Evolutionary conservation across 2,888 invertebrate species (phyloP).

Genomic region (Odontothrips loti): DNA sequence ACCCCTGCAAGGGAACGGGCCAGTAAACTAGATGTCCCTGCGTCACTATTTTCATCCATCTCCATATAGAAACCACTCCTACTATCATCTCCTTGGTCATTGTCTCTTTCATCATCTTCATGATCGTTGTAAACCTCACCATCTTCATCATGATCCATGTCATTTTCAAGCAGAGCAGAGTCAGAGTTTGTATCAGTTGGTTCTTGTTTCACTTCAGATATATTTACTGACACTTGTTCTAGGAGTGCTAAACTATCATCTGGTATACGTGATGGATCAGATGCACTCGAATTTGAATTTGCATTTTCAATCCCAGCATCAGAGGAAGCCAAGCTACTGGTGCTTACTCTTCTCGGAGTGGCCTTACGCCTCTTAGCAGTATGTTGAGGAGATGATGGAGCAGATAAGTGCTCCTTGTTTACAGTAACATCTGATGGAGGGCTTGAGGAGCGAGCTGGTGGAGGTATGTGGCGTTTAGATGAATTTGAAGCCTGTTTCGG

Average conservation of each 20-base stretch:
- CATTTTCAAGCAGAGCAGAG: not conserved
- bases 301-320: slow-evolving; percentile 15
- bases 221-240: slow-evolving; percentile 13
- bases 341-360: not conserved
- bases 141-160: slow-evolving; percentile 9
- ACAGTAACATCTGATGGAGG: not conserved
- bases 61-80: not conserved
- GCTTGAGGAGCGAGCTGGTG: not conserved
- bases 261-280: not conserved
- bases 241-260: slow-evolving; percentile 7
- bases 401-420: slow-evolving; percentile 7
- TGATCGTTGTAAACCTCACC: slow-evolving; percentile 11
- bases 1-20: not conserved
- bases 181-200: not conserved
- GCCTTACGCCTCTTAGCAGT: not conserved
- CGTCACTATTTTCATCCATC: slow-evolving; percentile 5
- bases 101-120: not conserved
- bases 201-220: slow-evolving; percentile 6
- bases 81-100: not conserved
- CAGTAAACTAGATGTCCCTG: not conserved
- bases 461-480: not conserved
- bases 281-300: not conserved
- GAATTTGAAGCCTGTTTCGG: not conserved
- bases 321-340: not conserved
- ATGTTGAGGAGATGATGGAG: slow-evolving; percentile 14